A percentile compares a stretch with the other conserved stretches of the same genome.
Evolutionary conservation across 2,113 vertebrate species (phyloP).

Genomic region (Ceyx cyanopectus): DNA sequence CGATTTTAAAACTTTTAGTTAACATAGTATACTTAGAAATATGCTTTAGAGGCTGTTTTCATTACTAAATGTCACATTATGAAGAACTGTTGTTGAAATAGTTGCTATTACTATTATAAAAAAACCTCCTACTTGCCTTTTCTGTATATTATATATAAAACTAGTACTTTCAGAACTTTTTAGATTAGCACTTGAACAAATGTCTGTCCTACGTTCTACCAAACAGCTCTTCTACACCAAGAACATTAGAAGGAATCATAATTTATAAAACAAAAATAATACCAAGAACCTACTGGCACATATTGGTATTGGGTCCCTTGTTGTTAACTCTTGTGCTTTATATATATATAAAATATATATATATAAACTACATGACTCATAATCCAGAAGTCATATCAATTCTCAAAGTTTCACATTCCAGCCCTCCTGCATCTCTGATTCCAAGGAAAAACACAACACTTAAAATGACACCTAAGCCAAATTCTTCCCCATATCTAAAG

Average conservation of each 20-base stretch:
- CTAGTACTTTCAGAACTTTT: background rate
- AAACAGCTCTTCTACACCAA: background rate
- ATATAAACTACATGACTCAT: background rate
- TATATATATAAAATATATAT: too few relatives aligned
- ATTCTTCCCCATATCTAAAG: background rate
- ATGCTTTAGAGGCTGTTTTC: background rate
- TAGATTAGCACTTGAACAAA: background rate
- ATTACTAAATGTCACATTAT: background rate
- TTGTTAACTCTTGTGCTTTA: background rate
- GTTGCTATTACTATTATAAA: background rate
- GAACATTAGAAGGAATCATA: background rate
- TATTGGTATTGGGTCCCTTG: background rate
- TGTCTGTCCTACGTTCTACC: background rate
- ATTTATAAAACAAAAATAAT: background rate
- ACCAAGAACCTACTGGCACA: background rate
- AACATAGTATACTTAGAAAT: background rate
- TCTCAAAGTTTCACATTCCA: background rate
- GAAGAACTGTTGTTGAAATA: background rate
- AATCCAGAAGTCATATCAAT: background rate
- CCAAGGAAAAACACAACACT: background rate
- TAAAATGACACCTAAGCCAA: background rate
- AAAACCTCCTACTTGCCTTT: background rate
- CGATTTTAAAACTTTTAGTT: background rate
- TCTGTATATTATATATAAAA: background rate
- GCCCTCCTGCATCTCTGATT: background rate